Base-by-base conservation (phyloP, 2,113 vertebrate genomes). In the Pantherophis guttatus region DNA sequence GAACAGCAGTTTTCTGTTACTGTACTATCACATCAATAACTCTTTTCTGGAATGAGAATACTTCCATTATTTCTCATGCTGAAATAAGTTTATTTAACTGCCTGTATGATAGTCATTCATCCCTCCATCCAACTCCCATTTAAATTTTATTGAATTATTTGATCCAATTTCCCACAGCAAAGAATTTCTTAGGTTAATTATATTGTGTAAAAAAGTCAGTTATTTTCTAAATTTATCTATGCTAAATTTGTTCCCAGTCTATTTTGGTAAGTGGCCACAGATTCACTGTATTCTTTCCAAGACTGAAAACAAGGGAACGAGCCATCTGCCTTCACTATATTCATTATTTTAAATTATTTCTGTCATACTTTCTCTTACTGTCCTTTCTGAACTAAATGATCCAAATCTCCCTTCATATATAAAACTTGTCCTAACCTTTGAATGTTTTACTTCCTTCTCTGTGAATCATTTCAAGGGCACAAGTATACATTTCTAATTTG, bases 161-260 rank as follows among this genome's bases (percentile, higher is more conserved):
- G 75, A 96, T 62, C 95, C 88, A 81, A 91, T 94, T 96, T 95
- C 95, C 94, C 85, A 11, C 33, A 89, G 90, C 96, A 96, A 81
- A 94, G 21, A 96, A 97, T 93, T 92, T 57, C 6, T 93, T 26
- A 95, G 62, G 91, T 96, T 95, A 94, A 94, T 91, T 93, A 96
- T 93, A 86, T 95, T 92, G 93, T 96, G 87, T 87, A 90, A 96
- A 95, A n/a, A 65, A 93, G 95, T 89, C 91, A 55, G 96, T 90
- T 92, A 86, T 2, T 33, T 95, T 85, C 86, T 62, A 95, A 92
- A 92, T 90, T 3, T 93, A 94, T 93, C 91, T 94, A 93, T 93
- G 57, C 44, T 93, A 95, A 94, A 95, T 96, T 97, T 97, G 92
- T 90, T 93, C 94, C 50, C 70, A 95, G 95, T 96, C 94, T 95